Evolutionary conservation across 2,113 vertebrate genomes (phyloP), one percentile per base, ranked within the genome.

Genomic region (Pyrgilauda ruficollis): DNA sequence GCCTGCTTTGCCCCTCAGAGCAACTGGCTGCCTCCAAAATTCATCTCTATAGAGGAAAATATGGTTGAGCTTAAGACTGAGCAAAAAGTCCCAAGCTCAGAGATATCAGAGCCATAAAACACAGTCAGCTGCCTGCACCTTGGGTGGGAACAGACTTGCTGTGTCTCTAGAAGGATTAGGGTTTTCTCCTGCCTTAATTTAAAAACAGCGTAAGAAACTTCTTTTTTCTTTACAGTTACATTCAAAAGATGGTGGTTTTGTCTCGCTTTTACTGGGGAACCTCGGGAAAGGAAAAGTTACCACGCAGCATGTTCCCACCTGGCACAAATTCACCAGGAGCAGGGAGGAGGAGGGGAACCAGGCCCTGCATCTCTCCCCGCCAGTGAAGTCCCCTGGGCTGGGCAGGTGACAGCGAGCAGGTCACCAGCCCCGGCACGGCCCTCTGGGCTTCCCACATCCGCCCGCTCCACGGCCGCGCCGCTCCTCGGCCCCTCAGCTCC

Each of bases 301-400:
- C 76, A 22, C 1, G 55, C 31, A 84, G n/a, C 23, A 4, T 1
- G 7, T 7, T 39, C 46, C 55, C 62, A 23, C 47, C 46, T 15
- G 39, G 46, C n/a, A 53, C 58, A 68, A 10, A 75, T 47, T 35
- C 33, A 2, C 14, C 11, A 22, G 33, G 9, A 39, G 59, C 0
- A 9, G 56, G 50, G 28, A 67, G 13, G 8, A 41, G 26, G 31
- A 47, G 19, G 4, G 15, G 9, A 39, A 7, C 10, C 16, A 9
- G 13, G 73, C 1, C 31, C n/a, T 5, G 6, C 52, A 4, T 2
- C 6, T 7, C 19, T n/a, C 16, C 18, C 20, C 1, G 35, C 56
- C 55, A 6, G 37, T 33, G 0, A 10, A 33, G 33, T 8, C 70
- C 24, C 43, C 43, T 1, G 79, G 10, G 47, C 47, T 0, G 70